phyloP scores from a whole-genome alignment of 1,140 invertebrate genomes.

The Solenopsis invicta region DNA sequence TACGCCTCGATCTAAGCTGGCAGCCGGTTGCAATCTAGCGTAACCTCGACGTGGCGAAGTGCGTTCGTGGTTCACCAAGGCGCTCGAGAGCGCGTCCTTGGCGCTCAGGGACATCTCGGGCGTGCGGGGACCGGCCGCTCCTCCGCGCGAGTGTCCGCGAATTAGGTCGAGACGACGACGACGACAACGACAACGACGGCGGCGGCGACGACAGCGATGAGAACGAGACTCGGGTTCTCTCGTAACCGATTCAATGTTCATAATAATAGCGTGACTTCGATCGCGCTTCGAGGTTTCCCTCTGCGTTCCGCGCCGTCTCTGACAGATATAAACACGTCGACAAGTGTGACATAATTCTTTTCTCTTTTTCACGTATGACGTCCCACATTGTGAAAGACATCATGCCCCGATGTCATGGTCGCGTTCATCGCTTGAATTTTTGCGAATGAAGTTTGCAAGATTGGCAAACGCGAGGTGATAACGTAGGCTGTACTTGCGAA shows the following conservation, averaged over 20 bases:
- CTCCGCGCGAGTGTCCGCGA: constrained; percentile 75
- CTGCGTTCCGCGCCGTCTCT: constrained; percentile 35
- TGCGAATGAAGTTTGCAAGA: not conserved
- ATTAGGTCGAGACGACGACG: constrained; percentile 82
- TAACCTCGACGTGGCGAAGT: constrained; percentile 43
- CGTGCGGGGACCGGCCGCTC: constrained; percentile 74
- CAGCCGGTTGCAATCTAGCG: constrained; percentile 62
- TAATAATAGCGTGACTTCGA: constrained; percentile 76
- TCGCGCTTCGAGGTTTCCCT: constrained; percentile 60
- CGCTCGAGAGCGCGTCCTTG: constrained; percentile 77
- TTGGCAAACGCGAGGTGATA: not conserved
- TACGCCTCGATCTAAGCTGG: constrained; percentile 53
- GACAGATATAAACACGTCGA: constrained; percentile 1
- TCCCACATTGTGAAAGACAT: not conserved
- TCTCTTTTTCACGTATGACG: not conserved
- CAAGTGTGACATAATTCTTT: constrained; percentile 30
- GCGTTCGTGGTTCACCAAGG: constrained; percentile 71
- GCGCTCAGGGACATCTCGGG: constrained; percentile 78
- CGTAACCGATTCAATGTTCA: constrained; percentile 74
- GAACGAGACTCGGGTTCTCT: constrained; percentile 64
- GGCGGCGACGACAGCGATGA: not conserved
- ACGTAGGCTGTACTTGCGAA: not conserved
- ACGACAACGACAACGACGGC: constrained; percentile 12
- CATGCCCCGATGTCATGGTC: not conserved
- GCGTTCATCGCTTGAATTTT: not conserved